A percentile compares a stretch with the other conserved stretches of the same genome.
Evolutionary conservation across 2,888 invertebrate species (phyloP).

Genomic region (Caenorhabditis sulstoni): DNA sequence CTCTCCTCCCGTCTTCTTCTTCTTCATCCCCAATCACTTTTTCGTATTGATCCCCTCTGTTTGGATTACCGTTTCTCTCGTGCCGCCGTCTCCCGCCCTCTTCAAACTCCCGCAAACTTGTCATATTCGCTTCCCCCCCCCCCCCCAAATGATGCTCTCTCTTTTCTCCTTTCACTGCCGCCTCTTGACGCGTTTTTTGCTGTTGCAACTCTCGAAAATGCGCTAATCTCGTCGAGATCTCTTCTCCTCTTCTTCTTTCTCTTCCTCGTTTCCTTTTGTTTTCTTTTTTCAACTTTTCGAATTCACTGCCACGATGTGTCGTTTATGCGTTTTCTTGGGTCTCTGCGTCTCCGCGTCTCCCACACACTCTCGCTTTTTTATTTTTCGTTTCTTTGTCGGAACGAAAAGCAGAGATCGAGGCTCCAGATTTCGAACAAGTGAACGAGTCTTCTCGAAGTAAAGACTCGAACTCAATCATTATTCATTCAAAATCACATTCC

Average conservation of each 20-base stretch:
- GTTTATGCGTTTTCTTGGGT: conserved; percentile 18
- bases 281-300: conserved; percentile 1
- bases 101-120: no score
- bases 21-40: conserved; percentile 61
- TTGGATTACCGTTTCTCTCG: conserved; percentile 49
- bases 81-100: not conserved
- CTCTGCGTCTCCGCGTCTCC: conserved; percentile 17
- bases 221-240: conserved; percentile 6
- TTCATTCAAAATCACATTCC: no score
- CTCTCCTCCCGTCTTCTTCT: not conserved
- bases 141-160: not conserved
- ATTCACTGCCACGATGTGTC: conserved; percentile 31
- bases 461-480: no score
- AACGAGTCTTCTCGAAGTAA: no score
- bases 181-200: conserved; percentile 52
- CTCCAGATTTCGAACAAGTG: conserved; percentile 44
- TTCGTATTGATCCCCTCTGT: conserved; percentile 40
- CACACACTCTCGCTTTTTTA: conserved; percentile 5
- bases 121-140: no score
- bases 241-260: not conserved
- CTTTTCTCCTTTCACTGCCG: not conserved
- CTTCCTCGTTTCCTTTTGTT: no score
- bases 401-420: conserved; percentile 18
- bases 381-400: conserved; percentile 3
- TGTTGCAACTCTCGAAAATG: not conserved